These are phyloP conservation scores for Hippocampus comes DNA, from an alignment of 2,113 vertebrate species.

Conservation along the genomic window DNA sequence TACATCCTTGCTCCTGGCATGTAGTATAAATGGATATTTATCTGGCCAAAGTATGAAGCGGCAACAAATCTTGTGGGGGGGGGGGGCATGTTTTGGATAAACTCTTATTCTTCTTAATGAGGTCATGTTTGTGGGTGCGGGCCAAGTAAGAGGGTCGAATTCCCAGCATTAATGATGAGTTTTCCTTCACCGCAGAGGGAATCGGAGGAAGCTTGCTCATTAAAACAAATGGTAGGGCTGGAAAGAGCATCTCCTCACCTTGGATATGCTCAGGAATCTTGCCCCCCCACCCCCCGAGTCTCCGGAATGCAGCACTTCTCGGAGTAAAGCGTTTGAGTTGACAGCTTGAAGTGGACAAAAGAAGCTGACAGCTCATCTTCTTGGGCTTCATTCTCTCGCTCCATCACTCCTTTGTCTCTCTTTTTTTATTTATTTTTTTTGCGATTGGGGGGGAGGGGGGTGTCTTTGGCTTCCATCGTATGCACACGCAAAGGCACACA, in stretches of 20 bases:
- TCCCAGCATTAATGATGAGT: slow-evolving; percentile 44
- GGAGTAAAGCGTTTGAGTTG: slow-evolving; percentile 57
- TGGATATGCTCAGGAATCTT: slow-evolving; percentile 34
- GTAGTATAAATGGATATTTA: not conserved
- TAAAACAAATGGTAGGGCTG: slow-evolving; percentile 46
- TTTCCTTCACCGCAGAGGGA: slow-evolving; percentile 17
- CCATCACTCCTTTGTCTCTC: slow-evolving; percentile 52
- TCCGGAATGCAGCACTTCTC: slow-evolving; percentile 46
- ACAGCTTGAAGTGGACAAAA: slow-evolving; percentile 61
- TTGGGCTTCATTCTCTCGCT: slow-evolving; percentile 30
- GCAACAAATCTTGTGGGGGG: not conserved
- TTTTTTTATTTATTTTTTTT: slow-evolving; percentile 2
- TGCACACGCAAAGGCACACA: not conserved
- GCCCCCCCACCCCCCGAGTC: slow-evolving; percentile 33
- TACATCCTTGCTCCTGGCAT: slow-evolving; percentile 12
- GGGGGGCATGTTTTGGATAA: slow-evolving; percentile 25
- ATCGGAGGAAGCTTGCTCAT: slow-evolving; percentile 36
- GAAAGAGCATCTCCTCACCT: slow-evolving; percentile 36
- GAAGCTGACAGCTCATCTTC: slow-evolving; percentile 51
- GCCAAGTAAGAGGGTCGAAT: slow-evolving; percentile 18
- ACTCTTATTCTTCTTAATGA: slow-evolving; percentile 46
- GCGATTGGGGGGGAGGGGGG: not conserved
- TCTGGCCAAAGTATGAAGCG: not conserved
- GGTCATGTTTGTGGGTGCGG: slow-evolving; percentile 30
- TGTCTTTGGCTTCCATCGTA: slow-evolving; percentile 24